Evolutionary conservation across 1,140 invertebrate genomes (phyloP).

Genomic region (Apis dorsata): DNA sequence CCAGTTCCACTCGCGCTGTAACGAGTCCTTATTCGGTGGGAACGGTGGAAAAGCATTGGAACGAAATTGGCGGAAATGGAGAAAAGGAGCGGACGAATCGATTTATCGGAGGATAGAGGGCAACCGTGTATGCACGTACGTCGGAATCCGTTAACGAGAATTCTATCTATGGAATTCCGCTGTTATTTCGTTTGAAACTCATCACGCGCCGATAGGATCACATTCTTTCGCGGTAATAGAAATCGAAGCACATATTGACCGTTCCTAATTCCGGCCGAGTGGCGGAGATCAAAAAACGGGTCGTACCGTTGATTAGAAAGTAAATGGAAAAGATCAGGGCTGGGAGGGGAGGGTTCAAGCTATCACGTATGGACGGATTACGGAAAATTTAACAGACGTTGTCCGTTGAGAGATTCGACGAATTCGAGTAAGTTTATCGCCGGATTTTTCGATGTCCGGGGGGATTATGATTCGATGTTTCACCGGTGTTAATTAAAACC

Average conservation of each 20-base stretch:
- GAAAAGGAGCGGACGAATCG: slow-evolving; percentile 33
- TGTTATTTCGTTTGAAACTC: slow-evolving; percentile 38
- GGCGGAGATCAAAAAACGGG: not conserved
- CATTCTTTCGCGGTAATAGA: slow-evolving; percentile 38
- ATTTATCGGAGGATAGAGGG: slow-evolving; percentile 16
- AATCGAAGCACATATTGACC: slow-evolving; percentile 29
- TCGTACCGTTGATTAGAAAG: slow-evolving; percentile 23
- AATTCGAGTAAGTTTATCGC: too few species aligned
- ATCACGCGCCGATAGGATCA: slow-evolving; percentile 25
- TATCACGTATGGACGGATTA: not conserved
- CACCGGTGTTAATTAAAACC: not conserved
- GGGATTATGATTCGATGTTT: not conserved
- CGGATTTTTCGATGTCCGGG: too few species aligned
- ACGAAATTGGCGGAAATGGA: slow-evolving; percentile 35
- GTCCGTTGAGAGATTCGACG: not conserved
- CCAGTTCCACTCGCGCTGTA: not conserved
- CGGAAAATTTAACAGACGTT: not conserved
- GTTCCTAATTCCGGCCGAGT: not conserved
- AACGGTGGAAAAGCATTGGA: not conserved
- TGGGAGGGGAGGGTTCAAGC: too few species aligned
- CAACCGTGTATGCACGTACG: slow-evolving; percentile 11
- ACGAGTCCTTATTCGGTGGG: slow-evolving; percentile 3
- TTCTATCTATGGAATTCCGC: slow-evolving; percentile 32
- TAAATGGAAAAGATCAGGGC: not conserved
- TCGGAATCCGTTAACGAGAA: slow-evolving; percentile 41